Percentiles rank a stretch among this genome's conserved stretches.
phyloP scores from a whole-genome alignment of 1,140 invertebrate genomes.

The Polyergus mexicanus region DNA sequence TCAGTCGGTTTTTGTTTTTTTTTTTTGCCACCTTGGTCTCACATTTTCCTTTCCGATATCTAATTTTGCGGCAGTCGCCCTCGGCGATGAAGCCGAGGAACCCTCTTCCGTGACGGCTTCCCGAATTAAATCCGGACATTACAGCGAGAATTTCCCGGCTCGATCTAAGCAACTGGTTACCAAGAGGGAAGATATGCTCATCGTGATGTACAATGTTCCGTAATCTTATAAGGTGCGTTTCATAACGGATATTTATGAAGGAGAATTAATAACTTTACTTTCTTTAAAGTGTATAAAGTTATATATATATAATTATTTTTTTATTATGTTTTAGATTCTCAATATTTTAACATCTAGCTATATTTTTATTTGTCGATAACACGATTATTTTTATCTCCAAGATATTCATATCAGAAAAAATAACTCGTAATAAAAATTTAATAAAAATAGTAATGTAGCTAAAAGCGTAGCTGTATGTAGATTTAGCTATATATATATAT shows the following conservation, averaged over 20 bases:
- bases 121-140: slow-evolving; percentile 62
- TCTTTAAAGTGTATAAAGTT: neutral
- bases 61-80: slow-evolving; percentile 59
- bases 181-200: neutral
- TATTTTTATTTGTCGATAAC: neutral
- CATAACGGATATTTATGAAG: neutral
- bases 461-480: too few relatives aligned
- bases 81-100: slow-evolving; percentile 34
- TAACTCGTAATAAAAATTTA: slow-evolving; percentile 3
- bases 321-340: neutral
- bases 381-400: neutral
- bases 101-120: slow-evolving; percentile 55
- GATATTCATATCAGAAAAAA: neutral
- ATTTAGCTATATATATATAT: too few relatives aligned
- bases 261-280: neutral
- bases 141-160: slow-evolving; percentile 49
- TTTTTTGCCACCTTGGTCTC: neutral
- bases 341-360: neutral
- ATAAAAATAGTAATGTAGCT: too few relatives aligned
- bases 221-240: neutral
- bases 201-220: neutral
- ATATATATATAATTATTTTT: neutral
- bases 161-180: slow-evolving; percentile 37
- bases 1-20: slow-evolving; percentile 58
- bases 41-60: slow-evolving; percentile 5